Evolutionary conservation across 30 jellyfish, hydroid and myxozoan species (phyloP).

Genomic region (Aurelia aurita): DNA sequence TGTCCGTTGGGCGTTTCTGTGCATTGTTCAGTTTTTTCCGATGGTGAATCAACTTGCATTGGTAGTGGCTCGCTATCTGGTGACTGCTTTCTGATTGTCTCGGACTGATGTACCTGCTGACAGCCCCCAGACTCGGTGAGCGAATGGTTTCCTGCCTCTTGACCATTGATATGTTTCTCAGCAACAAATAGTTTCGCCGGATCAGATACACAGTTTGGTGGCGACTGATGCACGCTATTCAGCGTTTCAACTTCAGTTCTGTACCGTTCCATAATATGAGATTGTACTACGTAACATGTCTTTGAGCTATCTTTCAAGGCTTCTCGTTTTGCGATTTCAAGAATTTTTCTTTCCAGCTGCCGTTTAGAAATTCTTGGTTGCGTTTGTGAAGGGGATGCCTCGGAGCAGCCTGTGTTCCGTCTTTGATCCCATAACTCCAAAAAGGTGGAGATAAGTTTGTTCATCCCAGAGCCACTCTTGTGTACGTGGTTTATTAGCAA

Average conservation of each 20-base stretch:
- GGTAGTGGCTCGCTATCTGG: too few relatives aligned
- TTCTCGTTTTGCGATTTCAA: slow-evolving; percentile 74
- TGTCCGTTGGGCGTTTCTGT: not conserved
- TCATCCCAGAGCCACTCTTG: slow-evolving; percentile 71
- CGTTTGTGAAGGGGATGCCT: not conserved
- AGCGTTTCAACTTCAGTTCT: slow-evolving; percentile 22
- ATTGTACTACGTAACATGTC: slow-evolving; percentile 70
- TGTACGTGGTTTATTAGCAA: slow-evolving; percentile 73
- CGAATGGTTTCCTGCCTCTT: too few relatives aligned
- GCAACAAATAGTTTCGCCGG: too few relatives aligned
- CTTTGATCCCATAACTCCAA: slow-evolving; percentile 66
- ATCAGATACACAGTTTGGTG: too few relatives aligned
- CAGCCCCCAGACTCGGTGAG: too few relatives aligned
- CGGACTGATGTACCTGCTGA: too few relatives aligned
- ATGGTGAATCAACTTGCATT: too few relatives aligned
- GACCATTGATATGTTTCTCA: too few relatives aligned
- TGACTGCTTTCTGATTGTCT: too few relatives aligned
- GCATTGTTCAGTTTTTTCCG: too few relatives aligned
- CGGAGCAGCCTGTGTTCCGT: slow-evolving; percentile 2
- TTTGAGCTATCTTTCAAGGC: slow-evolving; percentile 28
- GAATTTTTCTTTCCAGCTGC: slow-evolving; percentile 74
- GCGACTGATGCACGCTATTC: not conserved
- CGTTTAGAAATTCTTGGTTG: slow-evolving; percentile 78
- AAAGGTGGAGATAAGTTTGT: slow-evolving; percentile 57
- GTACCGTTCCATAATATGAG: slow-evolving; percentile 52